These are phyloP conservation scores for Corapipo altera DNA, from an alignment of 2,113 vertebrate species.

Conservation along the genomic window DNA sequence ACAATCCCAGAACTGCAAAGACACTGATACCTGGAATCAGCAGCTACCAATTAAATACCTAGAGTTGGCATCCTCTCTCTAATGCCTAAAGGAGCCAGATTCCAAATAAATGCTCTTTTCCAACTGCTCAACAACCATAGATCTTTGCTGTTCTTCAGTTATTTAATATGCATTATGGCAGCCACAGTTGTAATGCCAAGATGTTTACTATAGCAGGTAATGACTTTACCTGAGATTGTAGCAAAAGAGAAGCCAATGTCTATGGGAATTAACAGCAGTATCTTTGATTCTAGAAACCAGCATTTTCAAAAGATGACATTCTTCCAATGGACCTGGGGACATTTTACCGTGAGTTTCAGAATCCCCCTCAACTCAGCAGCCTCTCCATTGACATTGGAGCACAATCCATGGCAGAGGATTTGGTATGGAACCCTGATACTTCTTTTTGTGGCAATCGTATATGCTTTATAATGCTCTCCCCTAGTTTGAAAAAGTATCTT, in stretches of 20 bases:
- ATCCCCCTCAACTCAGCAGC: slow-evolving; percentile 95
- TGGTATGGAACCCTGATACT: slow-evolving; percentile 78
- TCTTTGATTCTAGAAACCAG: slow-evolving; percentile 85
- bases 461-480: background rate
- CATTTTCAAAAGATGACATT: slow-evolving; percentile 98
- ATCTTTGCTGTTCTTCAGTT: background rate
- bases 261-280: background rate
- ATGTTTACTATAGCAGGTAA: background rate
- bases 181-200: background rate
- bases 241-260: background rate
- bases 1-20: background rate
- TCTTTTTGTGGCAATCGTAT: background rate
- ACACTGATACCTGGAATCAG: background rate
- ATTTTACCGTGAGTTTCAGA: slow-evolving; percentile 98
- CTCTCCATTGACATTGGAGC: slow-evolving; percentile 93
- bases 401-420: slow-evolving; percentile 97
- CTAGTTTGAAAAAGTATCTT: background rate
- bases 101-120: background rate
- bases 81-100: background rate
- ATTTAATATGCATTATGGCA: background rate
- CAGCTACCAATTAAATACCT: background rate
- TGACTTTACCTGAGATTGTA: background rate
- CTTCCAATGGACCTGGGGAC: slow-evolving; percentile 97
- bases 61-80: background rate
- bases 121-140: background rate